Conservation (phyloP, 2,113 vertebrate species). For the Mohoua ochrocephala region DNA sequence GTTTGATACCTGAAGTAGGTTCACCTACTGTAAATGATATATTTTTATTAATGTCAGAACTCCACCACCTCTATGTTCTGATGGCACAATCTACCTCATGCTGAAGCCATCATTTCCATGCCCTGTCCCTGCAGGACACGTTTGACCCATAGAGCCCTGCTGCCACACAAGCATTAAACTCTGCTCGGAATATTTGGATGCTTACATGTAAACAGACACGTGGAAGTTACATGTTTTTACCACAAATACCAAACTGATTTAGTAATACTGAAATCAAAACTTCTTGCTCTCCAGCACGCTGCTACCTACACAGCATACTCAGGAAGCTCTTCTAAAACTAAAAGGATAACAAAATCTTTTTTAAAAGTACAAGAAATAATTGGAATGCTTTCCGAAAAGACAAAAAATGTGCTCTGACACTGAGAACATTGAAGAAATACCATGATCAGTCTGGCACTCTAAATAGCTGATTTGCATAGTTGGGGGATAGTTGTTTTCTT, state of each 20-base stretch:
- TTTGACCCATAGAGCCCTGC: not conserved
- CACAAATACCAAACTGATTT: not conserved
- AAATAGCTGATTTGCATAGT: not conserved
- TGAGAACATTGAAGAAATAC: not conserved
- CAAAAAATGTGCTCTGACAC: not conserved
- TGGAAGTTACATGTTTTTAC: not conserved
- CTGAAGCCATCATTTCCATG: not conserved
- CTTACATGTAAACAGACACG: not conserved
- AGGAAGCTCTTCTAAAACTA: not conserved
- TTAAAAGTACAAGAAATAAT: not conserved
- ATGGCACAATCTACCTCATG: not conserved
- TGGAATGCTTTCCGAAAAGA: not conserved
- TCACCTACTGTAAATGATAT: not conserved
- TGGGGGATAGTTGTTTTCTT: not conserved
- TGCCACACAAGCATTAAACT: not conserved
- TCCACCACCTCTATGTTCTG: not conserved
- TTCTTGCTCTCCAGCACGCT: not conserved
- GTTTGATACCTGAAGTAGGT: not conserved
- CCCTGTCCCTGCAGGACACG: not conserved
- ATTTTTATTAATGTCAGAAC: not conserved
- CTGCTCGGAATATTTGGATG: not conserved
- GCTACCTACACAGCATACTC: not conserved
- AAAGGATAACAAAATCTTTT: not conserved
- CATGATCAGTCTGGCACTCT: not conserved
- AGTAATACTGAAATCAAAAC: not conserved